These are phyloP conservation scores for Planiliza haematocheilus DNA, from an alignment of 2,113 vertebrate species.

Conservation along the genomic window DNA sequence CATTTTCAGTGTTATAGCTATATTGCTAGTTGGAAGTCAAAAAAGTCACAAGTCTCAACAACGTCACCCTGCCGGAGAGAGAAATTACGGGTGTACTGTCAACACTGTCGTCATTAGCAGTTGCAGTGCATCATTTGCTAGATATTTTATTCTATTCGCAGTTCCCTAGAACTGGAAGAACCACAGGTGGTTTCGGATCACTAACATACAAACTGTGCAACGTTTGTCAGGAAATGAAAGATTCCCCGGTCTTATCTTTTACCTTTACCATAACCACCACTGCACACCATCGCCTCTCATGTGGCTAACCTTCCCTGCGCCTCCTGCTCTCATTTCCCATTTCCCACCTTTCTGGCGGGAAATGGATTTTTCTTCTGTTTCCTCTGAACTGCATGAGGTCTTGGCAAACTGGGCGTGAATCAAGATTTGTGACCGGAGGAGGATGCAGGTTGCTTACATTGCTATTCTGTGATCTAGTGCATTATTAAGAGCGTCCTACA, in stretches of 20 bases:
- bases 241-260: background rate
- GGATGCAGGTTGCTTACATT: background rate
- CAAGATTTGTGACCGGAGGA: slow-evolving; percentile 30
- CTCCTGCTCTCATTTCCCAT: slow-evolving; percentile 31
- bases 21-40: background rate
- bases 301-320: slow-evolving; percentile 1
- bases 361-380: slow-evolving; percentile 58
- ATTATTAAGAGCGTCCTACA: background rate
- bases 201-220: slow-evolving; percentile 4
- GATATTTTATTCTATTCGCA: no score
- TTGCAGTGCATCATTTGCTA: no score
- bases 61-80: background rate
- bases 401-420: slow-evolving; percentile 7
- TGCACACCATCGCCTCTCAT: background rate
- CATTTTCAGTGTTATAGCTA: background rate
- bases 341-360: slow-evolving; percentile 30
- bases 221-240: background rate
- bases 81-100: background rate
- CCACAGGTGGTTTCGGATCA: background rate
- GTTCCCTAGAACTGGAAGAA: background rate
- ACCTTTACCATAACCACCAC: background rate
- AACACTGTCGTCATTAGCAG: background rate
- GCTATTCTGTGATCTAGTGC: background rate
- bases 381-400: slow-evolving; percentile 31
- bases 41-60: background rate